Evolutionary conservation across 2,113 vertebrate species (phyloP), one percentile per base, ranked within the genome.

Genomic region (Oostethus manadensis): DNA sequence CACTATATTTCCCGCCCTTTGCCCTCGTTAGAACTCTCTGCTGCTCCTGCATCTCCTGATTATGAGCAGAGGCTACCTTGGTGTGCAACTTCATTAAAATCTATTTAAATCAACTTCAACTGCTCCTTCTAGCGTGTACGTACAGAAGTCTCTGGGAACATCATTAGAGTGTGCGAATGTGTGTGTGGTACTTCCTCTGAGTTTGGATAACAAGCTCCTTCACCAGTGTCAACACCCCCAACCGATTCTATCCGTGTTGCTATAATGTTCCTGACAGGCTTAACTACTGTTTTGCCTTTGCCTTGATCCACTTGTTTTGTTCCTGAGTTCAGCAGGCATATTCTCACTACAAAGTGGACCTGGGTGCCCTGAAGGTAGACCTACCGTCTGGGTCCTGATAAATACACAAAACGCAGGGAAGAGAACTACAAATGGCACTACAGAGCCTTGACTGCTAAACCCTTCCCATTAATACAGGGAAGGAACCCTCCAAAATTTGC

Each of bases 21-120:
- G 87, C 80, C 88, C 89, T 90, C 62, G 82, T 89, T 89, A 87
- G 80, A 88, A 81, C 65, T 86, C 79, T 62, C n/a, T 53, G 72
- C 86, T 79, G 79, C 76, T 78, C 68, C 74, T 68, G 76, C 73
- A 51, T 82, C 74, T 84, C 76, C 84, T 82, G 85, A 86, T 89
- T 88, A 89, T 71, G 66, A 87, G 84, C 76, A 84, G 77, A 77
- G 84, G 73, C 78, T 85, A 89, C 89, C 87, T 88, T 81, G 69
- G 79, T 42, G 62, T 60, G 79, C 77, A 86, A 84, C 84, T 88
- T 91, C 87, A 89, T 91, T 90, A 88, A 86, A 88, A 90, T 88
- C 88, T 87, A 90, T 91, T 91, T 88, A 91, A 88, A 91, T 91
- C 90, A 91, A 89, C 87, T 90, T 89, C 87, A 89, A 68, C 73